Base-by-base conservation (phyloP, 2,797 vertebrate species). In the Sebastes matsubarae region DNA sequence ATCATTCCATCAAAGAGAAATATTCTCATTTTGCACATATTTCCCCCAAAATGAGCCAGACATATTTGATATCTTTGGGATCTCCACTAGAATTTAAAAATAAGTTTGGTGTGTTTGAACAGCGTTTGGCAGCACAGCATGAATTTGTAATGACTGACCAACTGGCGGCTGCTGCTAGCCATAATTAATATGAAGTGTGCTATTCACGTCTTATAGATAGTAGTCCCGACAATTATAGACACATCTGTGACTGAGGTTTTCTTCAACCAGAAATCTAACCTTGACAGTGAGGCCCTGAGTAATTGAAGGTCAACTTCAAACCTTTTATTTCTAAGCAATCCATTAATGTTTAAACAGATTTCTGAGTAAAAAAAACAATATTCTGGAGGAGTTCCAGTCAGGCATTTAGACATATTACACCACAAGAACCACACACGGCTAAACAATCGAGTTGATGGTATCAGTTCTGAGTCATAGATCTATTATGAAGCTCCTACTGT, bases 311-410 rank as follows among this genome's bases (percentile, higher is more conserved):
- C 54, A 30, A 42, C 20, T 32, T 72, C 42, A 77, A 38, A 59
- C 16, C 11, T 59, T 70, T 61, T 25, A 36, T 42, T 71, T 55
- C 36, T 29, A 20, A 72, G 34, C 52, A 63, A 27, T 24, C 14
- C 34, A 63, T 75, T 68, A 30, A 78, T 32, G 7, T 55, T 76
- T 60, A 55, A 78, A 69, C 52, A 70, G 27, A 42, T 73, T 61
- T 30, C 3, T 67, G 7, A 57, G 13, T 38, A 6, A 16, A 54
- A 27, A 32, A 55, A 8, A 25, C 27, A 25, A 16, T 13, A 61
- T n/a, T 59, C 70, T 67, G 24, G n/a, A 6, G 36, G 61, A 18
- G 20, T 75, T 68, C 16, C 67, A 68, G 18, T 59, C 18, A 22
- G 20, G n/a, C 14, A 24, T 59, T 67, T 30, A 12, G 64, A 55